phyloP scores from a whole-genome alignment of 2,113 vertebrate species.

The Poeciliopsis prolifica region DNA sequence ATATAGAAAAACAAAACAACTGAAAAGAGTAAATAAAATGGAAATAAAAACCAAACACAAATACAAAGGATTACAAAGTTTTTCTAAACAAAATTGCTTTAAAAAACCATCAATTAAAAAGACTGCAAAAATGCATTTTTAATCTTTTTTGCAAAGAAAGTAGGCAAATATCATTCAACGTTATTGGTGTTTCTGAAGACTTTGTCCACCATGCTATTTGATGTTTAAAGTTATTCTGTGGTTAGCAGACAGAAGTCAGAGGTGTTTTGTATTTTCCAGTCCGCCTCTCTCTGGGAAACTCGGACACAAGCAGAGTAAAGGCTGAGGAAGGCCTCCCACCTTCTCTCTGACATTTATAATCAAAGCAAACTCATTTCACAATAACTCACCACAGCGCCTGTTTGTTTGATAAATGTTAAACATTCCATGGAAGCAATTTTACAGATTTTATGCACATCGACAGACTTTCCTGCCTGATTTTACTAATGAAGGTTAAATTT shows the following conservation, averaged over 20 bases:
- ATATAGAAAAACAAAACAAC: too few species aligned
- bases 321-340: slow-evolving; percentile 26
- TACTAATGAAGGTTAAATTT: not conserved
- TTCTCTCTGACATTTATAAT: slow-evolving; percentile 55
- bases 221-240: slow-evolving; percentile 13
- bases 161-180: slow-evolving; percentile 2
- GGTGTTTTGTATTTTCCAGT: slow-evolving; percentile 1
- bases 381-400: not conserved
- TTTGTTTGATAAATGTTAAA: slow-evolving; percentile 38
- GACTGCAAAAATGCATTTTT: not conserved
- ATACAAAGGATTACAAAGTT: too few species aligned
- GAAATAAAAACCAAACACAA: too few species aligned
- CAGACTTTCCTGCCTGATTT: not conserved
- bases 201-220: not conserved
- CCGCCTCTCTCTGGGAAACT: slow-evolving; percentile 12
- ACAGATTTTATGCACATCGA: not conserved
- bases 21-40: too few species aligned
- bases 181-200: not conserved
- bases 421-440: slow-evolving; percentile 1
- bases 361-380: slow-evolving; percentile 33
- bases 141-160: too few species aligned
- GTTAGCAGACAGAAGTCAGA: not conserved
- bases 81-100: too few species aligned
- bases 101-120: not conserved
- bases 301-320: not conserved